phyloP scores from a whole-genome alignment of 2,888 invertebrate genomes.

The Hypercompe scribonia region DNA sequence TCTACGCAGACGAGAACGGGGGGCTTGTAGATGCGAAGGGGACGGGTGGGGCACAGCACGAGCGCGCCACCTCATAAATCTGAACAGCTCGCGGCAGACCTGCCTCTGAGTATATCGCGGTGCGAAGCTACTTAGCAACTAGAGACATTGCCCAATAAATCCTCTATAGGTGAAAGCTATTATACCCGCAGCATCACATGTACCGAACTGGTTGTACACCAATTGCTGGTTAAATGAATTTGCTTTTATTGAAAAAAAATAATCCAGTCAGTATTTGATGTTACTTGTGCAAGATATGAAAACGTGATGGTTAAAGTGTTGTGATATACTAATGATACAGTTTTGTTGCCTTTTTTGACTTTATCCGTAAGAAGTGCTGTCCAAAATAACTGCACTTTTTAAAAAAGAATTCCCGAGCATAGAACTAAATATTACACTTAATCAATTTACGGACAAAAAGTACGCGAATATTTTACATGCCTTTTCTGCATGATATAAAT shows the following conservation, averaged over 20 bases:
- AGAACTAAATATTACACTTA: too few relatives aligned
- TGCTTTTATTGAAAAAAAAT: constrained; percentile 44
- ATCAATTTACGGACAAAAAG: too few relatives aligned
- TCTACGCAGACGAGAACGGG: constrained; percentile 51
- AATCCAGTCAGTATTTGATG: constrained; percentile 39
- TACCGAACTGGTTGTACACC: constrained; percentile 54
- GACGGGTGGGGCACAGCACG: constrained; percentile 66
- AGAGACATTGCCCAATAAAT: constrained; percentile 69
- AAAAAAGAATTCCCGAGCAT: background rate
- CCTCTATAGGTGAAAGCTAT: constrained; percentile 63
- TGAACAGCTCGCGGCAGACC: constrained; percentile 67
- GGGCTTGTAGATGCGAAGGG: constrained; percentile 45
- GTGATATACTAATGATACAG: background rate
- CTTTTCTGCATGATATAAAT: too few relatives aligned
- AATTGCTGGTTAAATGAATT: constrained; percentile 52
- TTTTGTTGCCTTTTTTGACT: background rate
- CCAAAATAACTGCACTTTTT: background rate
- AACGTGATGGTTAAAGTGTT: background rate
- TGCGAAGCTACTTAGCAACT: constrained; percentile 64
- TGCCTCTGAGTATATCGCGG: constrained; percentile 56
- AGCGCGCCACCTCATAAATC: constrained; percentile 78
- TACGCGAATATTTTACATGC: too few relatives aligned
- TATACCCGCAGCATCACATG: constrained; percentile 52
- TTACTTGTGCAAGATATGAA: background rate
- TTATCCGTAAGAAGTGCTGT: background rate